Conservation (phyloP, 2,888 invertebrate species). For the Andricus curvator region DNA sequence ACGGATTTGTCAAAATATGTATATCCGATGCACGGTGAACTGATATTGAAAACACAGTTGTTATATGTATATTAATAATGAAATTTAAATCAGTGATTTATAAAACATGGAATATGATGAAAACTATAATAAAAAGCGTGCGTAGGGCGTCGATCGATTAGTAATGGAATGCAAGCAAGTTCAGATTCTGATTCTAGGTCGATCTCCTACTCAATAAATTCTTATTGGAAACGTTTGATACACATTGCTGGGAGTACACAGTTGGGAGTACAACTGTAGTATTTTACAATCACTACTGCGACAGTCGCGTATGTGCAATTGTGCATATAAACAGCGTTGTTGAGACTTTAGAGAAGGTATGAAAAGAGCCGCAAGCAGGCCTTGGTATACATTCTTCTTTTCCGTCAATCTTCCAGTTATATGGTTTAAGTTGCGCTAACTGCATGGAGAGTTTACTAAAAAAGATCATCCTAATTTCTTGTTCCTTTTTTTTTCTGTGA, state of each 20-base stretch:
- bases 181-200: slow-evolving; percentile 29
- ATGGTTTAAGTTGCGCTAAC: too few species aligned
- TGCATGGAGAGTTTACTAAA: too few species aligned
- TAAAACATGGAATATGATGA: neutral
- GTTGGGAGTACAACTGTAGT: slow-evolving; percentile 4
- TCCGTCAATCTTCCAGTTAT: slow-evolving; percentile 20
- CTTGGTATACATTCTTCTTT: slow-evolving; percentile 29
- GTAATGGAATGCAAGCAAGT: neutral
- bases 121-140: neutral
- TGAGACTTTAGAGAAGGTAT: slow-evolving; percentile 27
- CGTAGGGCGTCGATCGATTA: slow-evolving; percentile 2
- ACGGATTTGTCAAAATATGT: too few species aligned
- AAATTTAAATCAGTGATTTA: neutral
- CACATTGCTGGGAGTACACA: slow-evolving; percentile 24
- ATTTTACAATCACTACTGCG: slow-evolving; percentile 30
- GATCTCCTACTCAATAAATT: slow-evolving; percentile 31
- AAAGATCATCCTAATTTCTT: too few species aligned
- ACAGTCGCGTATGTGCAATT: slow-evolving; percentile 17
- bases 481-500: too few species aligned
- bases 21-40: too few species aligned
- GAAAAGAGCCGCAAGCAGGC: slow-evolving; percentile 16
- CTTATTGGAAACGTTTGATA: slow-evolving; percentile 31
- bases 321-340: neutral
- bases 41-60: too few species aligned
- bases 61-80: neutral